Evolutionary conservation across 1,140 invertebrate genomes (phyloP).

Genomic region (Drosophila willistoni): DNA sequence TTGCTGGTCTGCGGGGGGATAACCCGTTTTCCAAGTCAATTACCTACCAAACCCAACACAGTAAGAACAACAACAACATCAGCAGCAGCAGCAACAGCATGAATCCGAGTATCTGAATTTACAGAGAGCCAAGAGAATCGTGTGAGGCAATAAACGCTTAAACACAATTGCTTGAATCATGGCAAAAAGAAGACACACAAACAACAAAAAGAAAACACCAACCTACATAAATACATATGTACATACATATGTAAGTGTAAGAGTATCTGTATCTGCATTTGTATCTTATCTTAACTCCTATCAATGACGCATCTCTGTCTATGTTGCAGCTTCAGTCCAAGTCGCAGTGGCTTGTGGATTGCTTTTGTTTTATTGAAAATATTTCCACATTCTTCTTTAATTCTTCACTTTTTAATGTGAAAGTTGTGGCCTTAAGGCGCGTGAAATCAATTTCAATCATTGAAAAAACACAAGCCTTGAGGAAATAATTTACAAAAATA

Average conservation of each 20-base stretch:
- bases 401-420: conserved; percentile 37
- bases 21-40: conserved; percentile 74
- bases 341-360: neutral
- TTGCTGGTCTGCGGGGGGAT: conserved; percentile 46
- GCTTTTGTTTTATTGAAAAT: conserved; percentile 43
- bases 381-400: neutral
- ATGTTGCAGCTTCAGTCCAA: neutral
- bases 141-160: conserved; percentile 34
- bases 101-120: conserved; percentile 34
- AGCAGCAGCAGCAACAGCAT: conserved; percentile 35
- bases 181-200: conserved; percentile 29
- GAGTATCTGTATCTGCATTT: conserved; percentile 39
- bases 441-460: conserved; percentile 57
- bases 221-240: conserved; percentile 41
- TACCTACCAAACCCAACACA: conserved; percentile 59
- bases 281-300: neutral
- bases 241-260: neutral
- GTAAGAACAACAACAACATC: conserved; percentile 41
- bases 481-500: conserved; percentile 27
- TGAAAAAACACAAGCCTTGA: no score
- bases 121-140: conserved; percentile 39
- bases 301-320: neutral
- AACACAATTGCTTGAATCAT: conserved; percentile 66
- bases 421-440: conserved; percentile 56
- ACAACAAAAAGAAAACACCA: conserved; percentile 40